These are phyloP conservation scores for Hiodon tergisus DNA, from an alignment of 2,113 vertebrate species.

Conservation along the genomic window DNA sequence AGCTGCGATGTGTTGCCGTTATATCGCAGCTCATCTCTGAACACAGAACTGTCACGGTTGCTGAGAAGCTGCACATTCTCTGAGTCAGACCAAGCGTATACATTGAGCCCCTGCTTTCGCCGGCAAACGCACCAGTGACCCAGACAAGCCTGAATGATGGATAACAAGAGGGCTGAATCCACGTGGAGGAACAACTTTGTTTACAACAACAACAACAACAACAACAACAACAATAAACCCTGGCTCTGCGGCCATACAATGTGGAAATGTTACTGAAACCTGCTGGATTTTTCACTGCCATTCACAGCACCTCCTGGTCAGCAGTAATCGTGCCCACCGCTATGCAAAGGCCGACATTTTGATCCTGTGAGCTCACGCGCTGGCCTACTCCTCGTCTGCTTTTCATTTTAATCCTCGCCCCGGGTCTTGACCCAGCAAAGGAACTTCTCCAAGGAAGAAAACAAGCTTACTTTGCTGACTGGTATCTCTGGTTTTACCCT, in stretches of 20 bases:
- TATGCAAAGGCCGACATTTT: slow-evolving; percentile 24
- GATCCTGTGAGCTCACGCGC: slow-evolving; percentile 26
- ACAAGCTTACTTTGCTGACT: not conserved
- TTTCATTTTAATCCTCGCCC: not conserved
- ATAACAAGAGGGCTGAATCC: not conserved
- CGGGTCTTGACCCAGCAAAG: no score
- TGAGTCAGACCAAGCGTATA: no score
- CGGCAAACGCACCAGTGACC: not conserved
- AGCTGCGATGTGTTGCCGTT: no score
- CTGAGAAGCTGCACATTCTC: no score
- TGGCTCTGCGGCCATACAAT: slow-evolving; percentile 45
- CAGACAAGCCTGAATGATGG: not conserved
- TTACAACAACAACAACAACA: slow-evolving; percentile 20
- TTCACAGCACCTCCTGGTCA: slow-evolving; percentile 57
- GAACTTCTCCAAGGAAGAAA: no score
- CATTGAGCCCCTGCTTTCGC: not conserved
- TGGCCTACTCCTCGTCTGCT: slow-evolving; percentile 4
- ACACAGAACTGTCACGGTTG: no score
- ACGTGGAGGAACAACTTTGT: slow-evolving; percentile 26
- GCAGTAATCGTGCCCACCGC: slow-evolving; percentile 51
- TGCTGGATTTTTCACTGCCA: slow-evolving; percentile 66
- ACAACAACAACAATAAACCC: slow-evolving; percentile 26
- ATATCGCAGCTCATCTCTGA: no score
- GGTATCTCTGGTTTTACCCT: not conserved
- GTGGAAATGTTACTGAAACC: slow-evolving; percentile 46